Evolutionary conservation across 2,797 vertebrate species (phyloP).

Genomic region (Tapera naevia): DNA sequence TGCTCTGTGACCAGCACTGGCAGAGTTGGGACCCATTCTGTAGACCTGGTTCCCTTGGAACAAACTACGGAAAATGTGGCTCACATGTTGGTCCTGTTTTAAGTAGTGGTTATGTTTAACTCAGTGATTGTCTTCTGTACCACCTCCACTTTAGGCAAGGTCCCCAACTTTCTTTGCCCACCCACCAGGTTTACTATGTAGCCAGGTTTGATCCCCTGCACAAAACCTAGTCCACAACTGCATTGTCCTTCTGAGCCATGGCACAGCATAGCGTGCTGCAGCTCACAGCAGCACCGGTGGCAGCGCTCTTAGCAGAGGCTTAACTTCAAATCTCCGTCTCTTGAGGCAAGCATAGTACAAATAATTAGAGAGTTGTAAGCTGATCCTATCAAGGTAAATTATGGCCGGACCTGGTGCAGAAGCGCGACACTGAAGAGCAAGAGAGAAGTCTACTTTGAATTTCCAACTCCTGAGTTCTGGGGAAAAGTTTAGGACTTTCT

Average conservation of each 20-base stretch:
- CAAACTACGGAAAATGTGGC: accelerated
- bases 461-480: not conserved
- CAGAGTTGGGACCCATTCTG: not conserved
- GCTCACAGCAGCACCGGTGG: not conserved
- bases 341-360: conserved; percentile 5
- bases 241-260: accelerated
- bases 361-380: not conserved
- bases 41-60: not conserved
- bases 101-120: not conserved
- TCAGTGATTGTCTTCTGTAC: not conserved
- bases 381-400: not conserved
- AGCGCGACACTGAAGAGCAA: accelerated
- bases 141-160: not conserved
- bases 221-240: not conserved
- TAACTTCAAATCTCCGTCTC: conserved; percentile 20
- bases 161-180: not conserved
- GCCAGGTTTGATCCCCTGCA: not conserved
- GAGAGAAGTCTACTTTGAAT: not conserved
- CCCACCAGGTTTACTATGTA: not conserved
- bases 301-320: not conserved
- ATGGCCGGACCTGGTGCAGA: not conserved
- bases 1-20: not conserved
- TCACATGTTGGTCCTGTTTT: not conserved
- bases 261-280: not conserved
- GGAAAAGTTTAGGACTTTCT: not conserved